Evolutionary conservation across 2,888 invertebrate species (phyloP), one percentile per base, ranked within the genome.

Genomic region (Caenorhabditis macrosperma): DNA sequence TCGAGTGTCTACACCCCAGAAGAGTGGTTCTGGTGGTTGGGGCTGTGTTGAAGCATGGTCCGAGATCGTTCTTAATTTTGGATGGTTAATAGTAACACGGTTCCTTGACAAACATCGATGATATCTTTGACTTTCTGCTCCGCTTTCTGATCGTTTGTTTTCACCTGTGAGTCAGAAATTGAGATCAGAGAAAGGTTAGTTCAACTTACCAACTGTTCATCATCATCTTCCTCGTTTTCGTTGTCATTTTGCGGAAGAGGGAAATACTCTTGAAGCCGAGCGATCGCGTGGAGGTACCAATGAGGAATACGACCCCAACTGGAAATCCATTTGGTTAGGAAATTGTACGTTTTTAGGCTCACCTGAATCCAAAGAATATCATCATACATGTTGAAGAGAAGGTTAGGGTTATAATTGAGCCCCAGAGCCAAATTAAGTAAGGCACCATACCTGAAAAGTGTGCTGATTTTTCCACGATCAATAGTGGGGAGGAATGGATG

Each of bases 261-360:
- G 38, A 82, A 86, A n/a, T 78, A 59, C 24, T 64, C 52, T 66
- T 86, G 86, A 57, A 86, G 80, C 52, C 33, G 57, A 24, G 80
- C 35, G 24, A 86, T 67, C 26, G 82, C 30, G 48, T 81, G 67
- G 12, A 87, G 78, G 57, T 87, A 87, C 50, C 74, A 60, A 38
- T 78, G 82, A 15, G 87, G 86, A 35, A 86, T 48, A 4, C 63
- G 50, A 15, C 85, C 85, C 87, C 87, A 87, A 41, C 79, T 79
- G 78, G 6, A 9, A 17, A 44, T 44, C n/a, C 17, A 52, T 24
- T 24, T 17, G 6, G n/a, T 22, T n/a, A 48, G 54, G 20, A 33
- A 67, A n/a, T n/a, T n/a, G n/a, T n/a, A n/a, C n/a, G n/a, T n/a
- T n/a, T n/a, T n/a, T n/a, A n/a, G n/a, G n/a, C 71, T 38, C 20